Evolutionary conservation across 2,888 invertebrate genomes (phyloP).

Genomic region (Choristoneura rosaceana): DNA sequence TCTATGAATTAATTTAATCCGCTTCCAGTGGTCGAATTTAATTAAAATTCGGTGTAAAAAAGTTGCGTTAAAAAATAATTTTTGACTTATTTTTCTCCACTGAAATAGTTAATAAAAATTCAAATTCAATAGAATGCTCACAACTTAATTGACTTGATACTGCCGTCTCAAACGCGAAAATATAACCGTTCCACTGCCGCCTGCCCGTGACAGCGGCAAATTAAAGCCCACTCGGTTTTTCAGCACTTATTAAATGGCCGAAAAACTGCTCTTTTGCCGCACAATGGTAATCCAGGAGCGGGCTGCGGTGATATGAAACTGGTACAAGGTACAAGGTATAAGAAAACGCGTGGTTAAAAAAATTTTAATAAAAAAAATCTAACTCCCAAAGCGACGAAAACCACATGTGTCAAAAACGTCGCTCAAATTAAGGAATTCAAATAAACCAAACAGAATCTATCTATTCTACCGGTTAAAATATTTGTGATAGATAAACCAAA

Average conservation of each 20-base stretch:
- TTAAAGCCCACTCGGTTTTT: slow-evolving; percentile 36
- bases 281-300: slow-evolving; percentile 41
- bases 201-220: slow-evolving; percentile 32
- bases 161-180: slow-evolving; percentile 8
- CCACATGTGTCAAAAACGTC: too few relatives aligned
- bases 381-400: too few relatives aligned
- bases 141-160: background rate
- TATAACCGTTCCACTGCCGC: slow-evolving; percentile 27
- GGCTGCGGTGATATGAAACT: slow-evolving; percentile 39
- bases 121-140: background rate
- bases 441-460: too few relatives aligned
- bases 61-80: too few relatives aligned
- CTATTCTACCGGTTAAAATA: too few relatives aligned
- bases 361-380: background rate
- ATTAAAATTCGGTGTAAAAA: too few relatives aligned
- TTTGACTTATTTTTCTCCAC: background rate
- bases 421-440: too few relatives aligned
- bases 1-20: too few relatives aligned
- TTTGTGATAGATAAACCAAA: too few relatives aligned
- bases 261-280: slow-evolving; percentile 38
- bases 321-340: slow-evolving; percentile 16
- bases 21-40: too few relatives aligned
- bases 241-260: slow-evolving; percentile 38
- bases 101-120: background rate
- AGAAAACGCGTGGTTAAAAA: background rate